Evolutionary conservation across 1,140 invertebrate species (phyloP), one percentile per base, ranked within the genome.

Genomic region (Tetramorium alpestre): DNA sequence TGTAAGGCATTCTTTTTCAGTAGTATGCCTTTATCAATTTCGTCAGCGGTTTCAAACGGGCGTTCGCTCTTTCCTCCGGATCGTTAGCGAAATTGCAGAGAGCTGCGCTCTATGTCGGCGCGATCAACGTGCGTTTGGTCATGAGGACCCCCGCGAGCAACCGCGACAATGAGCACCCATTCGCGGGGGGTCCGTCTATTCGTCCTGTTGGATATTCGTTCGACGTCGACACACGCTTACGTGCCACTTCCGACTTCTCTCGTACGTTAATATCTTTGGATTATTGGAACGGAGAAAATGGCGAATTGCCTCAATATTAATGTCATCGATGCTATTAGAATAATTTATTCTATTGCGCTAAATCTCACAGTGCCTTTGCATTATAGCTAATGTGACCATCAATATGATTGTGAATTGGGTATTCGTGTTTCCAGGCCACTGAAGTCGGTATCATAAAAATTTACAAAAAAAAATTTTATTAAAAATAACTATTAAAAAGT

Each of bases 81-180:
- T 89, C 85, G 85, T 67, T 85, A 86, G 16, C 85, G 62, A 84
- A 70, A 89, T 87, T 87, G 73, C 56, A 84, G 85, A 76, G 88
- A 89, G 81, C 70, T 67, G 13, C 67, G 18, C 58, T 77, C 70
- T 41, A 85, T 64, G 44, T 84, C 77, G 87, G 51, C 73, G 47
- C 87, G 86, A 87, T 80, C 41, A 65, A 41, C 47, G 58, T 72
- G 56, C 51, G 80, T 89, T 77, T 10, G 75, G 88, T 76, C 69
- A 60, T 65, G 86, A 54, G 86, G 85, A 86, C 89, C 89, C 89
- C 89, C 89, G 82, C 85, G 84, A 90, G 82, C 80, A 90, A 90
- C 86, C 89, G 86, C 89, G 89, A 90, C 89, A 90, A 90, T 90
- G 89, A 90, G 86, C 89, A n/a, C 62, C 58, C 70, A 64, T 85